Evolutionary conservation across 2,888 invertebrate genomes (phyloP).

Genomic region (Plagodis pulveraria): DNA sequence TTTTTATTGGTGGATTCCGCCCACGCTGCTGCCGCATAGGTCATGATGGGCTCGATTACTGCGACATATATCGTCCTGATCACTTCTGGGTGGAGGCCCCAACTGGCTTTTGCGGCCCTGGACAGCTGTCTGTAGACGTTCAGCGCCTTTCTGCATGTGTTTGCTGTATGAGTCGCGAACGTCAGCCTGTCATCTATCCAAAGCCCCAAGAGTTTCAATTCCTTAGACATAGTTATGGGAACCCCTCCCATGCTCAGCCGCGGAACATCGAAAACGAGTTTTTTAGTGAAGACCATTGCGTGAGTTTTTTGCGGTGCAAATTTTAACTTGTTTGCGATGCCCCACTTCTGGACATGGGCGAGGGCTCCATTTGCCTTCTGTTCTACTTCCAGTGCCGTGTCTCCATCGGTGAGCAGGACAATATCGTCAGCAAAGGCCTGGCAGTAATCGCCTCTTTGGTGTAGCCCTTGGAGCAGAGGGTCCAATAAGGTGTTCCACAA

Average conservation of each 20-base stretch:
- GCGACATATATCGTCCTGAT: slow-evolving; percentile 9
- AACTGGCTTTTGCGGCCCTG: neutral
- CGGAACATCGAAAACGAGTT: neutral
- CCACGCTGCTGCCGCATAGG: slow-evolving; percentile 12
- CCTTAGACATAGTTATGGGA: neutral
- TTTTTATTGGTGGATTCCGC: neutral
- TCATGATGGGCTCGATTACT: slow-evolving; percentile 8
- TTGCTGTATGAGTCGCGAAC: neutral
- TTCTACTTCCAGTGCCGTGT: slow-evolving; percentile 1
- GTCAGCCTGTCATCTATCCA: slow-evolving; percentile 1
- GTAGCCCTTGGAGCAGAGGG: neutral
- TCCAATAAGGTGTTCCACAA: slow-evolving; percentile 3
- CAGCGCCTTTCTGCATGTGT: neutral
- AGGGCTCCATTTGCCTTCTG: slow-evolving; percentile 2
- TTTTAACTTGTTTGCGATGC: slow-evolving; percentile 2
- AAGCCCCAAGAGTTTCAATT: slow-evolving; percentile 2
- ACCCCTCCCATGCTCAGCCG: slow-evolving; percentile 1
- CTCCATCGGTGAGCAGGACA: slow-evolving; percentile 1
- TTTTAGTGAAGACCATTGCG: neutral
- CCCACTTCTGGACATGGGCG: slow-evolving; percentile 4
- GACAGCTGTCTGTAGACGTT: slow-evolving; percentile 2
- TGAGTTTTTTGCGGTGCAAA: slow-evolving; percentile 4
- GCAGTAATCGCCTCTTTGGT: neutral
- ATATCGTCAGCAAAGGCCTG: slow-evolving; percentile 1
- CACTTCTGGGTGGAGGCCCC: slow-evolving; percentile 12